Evolutionary conservation across 2,888 invertebrate species (phyloP).

Genomic region (Dryobotodes eremita): DNA sequence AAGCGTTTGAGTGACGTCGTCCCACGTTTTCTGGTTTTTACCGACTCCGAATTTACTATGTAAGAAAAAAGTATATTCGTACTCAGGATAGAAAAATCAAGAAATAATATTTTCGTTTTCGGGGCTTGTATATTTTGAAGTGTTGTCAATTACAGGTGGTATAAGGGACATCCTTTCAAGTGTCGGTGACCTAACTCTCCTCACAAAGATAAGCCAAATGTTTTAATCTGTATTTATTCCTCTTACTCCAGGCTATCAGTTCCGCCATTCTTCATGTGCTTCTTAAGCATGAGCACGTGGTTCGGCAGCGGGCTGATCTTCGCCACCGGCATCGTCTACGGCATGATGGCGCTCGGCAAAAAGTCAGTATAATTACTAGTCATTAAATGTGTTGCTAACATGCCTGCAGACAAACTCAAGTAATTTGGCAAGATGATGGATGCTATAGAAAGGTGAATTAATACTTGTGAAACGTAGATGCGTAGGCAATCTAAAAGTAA

Average conservation of each 20-base stretch:
- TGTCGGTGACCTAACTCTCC: not conserved
- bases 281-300: slow-evolving; percentile 93
- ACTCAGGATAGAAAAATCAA: not conserved
- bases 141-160: not conserved
- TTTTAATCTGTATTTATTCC: not conserved
- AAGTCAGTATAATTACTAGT: slow-evolving; percentile 93
- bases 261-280: slow-evolving; percentile 95
- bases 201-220: not conserved
- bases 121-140: not conserved
- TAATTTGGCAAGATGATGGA: slow-evolving; percentile 9
- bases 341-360: slow-evolving; percentile 98
- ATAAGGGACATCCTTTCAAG: not conserved
- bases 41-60: not conserved
- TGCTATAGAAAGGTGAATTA: not conserved
- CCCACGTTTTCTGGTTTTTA: not conserved
- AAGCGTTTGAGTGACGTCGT: not conserved
- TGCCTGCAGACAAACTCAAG: slow-evolving; percentile 1
- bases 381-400: slow-evolving; percentile 8
- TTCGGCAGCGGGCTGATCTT: slow-evolving; percentile 97
- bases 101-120: not conserved
- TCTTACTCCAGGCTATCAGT: slow-evolving; percentile 93
- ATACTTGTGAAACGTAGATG: not conserved
- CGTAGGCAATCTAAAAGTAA: not conserved
- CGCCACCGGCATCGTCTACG: slow-evolving; percentile 96
- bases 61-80: not conserved